Evolutionary conservation across 2,888 invertebrate genomes (phyloP), one percentile per base, ranked within the genome.

Genomic region (Pyrocoelia pectoralis): DNA sequence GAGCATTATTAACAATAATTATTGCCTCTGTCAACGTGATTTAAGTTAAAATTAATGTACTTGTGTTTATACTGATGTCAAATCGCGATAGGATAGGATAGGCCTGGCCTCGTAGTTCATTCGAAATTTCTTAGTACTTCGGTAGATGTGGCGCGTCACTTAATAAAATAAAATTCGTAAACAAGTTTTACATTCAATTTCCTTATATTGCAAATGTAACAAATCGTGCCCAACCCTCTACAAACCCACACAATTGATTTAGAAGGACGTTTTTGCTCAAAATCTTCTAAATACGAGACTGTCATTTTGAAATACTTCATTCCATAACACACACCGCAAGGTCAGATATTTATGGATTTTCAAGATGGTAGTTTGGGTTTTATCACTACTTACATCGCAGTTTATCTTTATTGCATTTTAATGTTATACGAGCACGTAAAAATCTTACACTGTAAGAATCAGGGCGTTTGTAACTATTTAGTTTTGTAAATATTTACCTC

Each of bases 61-160:
- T 68, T 72, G n/a, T 24, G 24, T 24, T 24, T 6, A 24, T 74
- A 69, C 70, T 71, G 74, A 73, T 74, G 73, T 74, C 74, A 71
- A 70, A 70, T 70, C 69, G 68, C 65, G 71, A 70, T 74, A 69
- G 62, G 72, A 70, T 69, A 72, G 76, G 75, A 73, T 73, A 69
- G 75, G 72, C 73, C 73, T 65, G 68, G 66, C 66, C 59, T 48
- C 64, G 54, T 66, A 68, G 19, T 61, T 68, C 69, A 68, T 72
- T 68, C 70, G 29, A 57, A 67, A 62, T 70, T 14, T 24, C 66
- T 68, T 70, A 54, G 54, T 62, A 63, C 60, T 12, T n/a, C 52
- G 38, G 15, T 15, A 9, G 8, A 4, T 40, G 12, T 33, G 18
- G 49, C 9, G 19, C 14, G 46, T 8, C 54, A 9, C 24, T n/a